A percentile compares a stretch with the other conserved stretches of the same genome.
These are phyloP conservation scores for Cerastis leucographa DNA, from an alignment of 2,888 invertebrate genomes.

Conservation along the genomic window DNA sequence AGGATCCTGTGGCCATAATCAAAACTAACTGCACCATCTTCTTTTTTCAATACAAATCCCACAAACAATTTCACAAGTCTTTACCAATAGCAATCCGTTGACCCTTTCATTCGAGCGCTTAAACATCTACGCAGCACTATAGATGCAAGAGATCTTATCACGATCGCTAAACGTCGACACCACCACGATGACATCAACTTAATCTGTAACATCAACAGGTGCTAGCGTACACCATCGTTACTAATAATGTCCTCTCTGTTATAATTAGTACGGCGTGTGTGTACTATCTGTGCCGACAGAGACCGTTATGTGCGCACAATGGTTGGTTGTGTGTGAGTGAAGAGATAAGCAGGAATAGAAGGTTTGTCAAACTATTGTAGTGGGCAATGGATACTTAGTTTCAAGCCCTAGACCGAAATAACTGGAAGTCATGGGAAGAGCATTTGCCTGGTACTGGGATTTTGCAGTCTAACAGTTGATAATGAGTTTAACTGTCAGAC, in stretches of 20 bases:
- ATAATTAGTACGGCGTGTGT: slow-evolving; percentile 42
- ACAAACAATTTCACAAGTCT: neutral
- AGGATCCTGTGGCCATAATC: neutral
- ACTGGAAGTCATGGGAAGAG: neutral
- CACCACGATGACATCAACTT: slow-evolving; percentile 30
- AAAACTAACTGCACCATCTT: neutral
- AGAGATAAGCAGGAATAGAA: slow-evolving; percentile 19
- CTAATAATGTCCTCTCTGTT: slow-evolving; percentile 30
- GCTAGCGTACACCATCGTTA: slow-evolving; percentile 9
- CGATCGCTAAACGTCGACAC: slow-evolving; percentile 14
- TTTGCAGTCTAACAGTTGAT: neutral
- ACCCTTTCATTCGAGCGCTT: neutral
- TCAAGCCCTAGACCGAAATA: neutral
- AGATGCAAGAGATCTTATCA: neutral
- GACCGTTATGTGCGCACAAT: slow-evolving; percentile 35
- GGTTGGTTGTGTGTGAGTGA: neutral
- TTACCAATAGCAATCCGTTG: neutral
- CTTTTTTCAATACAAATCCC: neutral
- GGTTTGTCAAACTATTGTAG: slow-evolving; percentile 7
- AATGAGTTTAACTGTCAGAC: too few species aligned
- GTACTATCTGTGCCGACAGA: slow-evolving; percentile 31
- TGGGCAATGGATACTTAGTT: neutral
- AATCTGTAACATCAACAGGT: slow-evolving; percentile 47
- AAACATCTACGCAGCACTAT: neutral
- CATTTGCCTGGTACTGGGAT: neutral